A percentile compares a stretch with the other conserved stretches of the same genome.
Conservation (phyloP, 1,140 invertebrate genomes). For the Cecropterus lyciades region DNA sequence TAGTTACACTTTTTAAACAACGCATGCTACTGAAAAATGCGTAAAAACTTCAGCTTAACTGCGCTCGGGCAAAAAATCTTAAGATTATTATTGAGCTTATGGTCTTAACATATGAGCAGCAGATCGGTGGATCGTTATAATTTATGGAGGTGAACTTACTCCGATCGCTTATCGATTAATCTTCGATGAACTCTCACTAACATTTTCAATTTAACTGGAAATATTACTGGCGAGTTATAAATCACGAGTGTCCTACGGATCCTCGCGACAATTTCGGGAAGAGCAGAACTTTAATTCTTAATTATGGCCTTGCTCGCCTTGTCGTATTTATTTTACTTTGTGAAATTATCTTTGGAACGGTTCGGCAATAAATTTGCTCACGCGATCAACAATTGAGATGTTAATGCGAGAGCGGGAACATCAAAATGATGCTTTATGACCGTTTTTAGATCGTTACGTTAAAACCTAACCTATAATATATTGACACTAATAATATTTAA, state of each 20-base stretch:
- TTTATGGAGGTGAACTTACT: slow-evolving; percentile 21
- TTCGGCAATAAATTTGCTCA: slow-evolving; percentile 61
- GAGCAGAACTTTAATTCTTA: slow-evolving; percentile 71
- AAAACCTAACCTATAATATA: no score
- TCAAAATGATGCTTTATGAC: slow-evolving; percentile 27
- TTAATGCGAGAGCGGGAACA: slow-evolving; percentile 43
- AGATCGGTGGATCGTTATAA: slow-evolving; percentile 14
- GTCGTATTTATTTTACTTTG: slow-evolving; percentile 68
- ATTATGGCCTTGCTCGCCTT: slow-evolving; percentile 63
- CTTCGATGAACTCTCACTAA: slow-evolving; percentile 40
- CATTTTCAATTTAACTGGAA: slow-evolving; percentile 62
- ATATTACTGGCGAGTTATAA: slow-evolving; percentile 63
- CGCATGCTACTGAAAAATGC: slow-evolving; percentile 1
- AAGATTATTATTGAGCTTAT: neutral
- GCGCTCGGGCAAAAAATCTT: neutral
- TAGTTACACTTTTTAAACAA: slow-evolving; percentile 32
- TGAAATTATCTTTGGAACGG: slow-evolving; percentile 53
- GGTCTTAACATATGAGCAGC: slow-evolving; percentile 19
- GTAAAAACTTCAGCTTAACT: slow-evolving; percentile 13
- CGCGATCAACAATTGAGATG: slow-evolving; percentile 66
- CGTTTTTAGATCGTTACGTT: slow-evolving; percentile 14
- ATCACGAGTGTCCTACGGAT: slow-evolving; percentile 54
- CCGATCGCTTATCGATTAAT: slow-evolving; percentile 55
- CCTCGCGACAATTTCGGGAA: slow-evolving; percentile 59
- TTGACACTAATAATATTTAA: no score